Evolutionary conservation across 92 coral and sea anemone species (phyloP), one percentile per base, ranked within the genome.

Genomic region (Blastomussa wellsi): DNA sequence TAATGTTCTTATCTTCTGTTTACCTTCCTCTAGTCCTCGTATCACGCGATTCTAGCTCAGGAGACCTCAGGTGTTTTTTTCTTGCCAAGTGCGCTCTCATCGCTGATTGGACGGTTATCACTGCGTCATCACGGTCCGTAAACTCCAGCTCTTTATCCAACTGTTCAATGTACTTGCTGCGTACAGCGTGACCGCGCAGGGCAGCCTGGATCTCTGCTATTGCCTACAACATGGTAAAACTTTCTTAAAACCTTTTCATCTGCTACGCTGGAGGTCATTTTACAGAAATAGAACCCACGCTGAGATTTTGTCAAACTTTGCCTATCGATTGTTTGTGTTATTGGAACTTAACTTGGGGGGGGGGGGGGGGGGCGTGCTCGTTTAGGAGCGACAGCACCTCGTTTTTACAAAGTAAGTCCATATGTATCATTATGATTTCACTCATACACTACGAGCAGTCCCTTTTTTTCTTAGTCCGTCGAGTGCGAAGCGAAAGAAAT

Each of bases 71-170:
- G 74, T 86, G 83, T 48, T 65, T 89, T 36, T 85, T 88, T 80
- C 99, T 94, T 52, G 97, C 90, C 73, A 82, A 74, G 83, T 96
- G 99, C 79, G 93, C 99, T 78, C 99, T 93, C 88, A 92, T 76
- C 36, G 99, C 99, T 72, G 98, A 94, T 81, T 96, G 99, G 90
- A 96, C 82, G 55, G 88, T 74, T n/a, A 92, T 84, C 42, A 92
- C 91, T 19, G 99, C 95, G 81, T 89, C 93, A 67, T 94, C 97
- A 57, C 91, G 90, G 78, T 92, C 97, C 81, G 87, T 62, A 11
- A 79, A 84, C 28, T 92, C 93, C 42, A 86, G 78, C 7, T 79
- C 93, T 31, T 88, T 80, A 10, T 88, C 87, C 35, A 92, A 64
- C 51, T 84, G 82, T 80, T 82, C 90, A 38, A 92, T 76, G 69